Evolutionary conservation across 2,113 vertebrate genomes (phyloP).

Genomic region (Tylochromis polylepis): DNA sequence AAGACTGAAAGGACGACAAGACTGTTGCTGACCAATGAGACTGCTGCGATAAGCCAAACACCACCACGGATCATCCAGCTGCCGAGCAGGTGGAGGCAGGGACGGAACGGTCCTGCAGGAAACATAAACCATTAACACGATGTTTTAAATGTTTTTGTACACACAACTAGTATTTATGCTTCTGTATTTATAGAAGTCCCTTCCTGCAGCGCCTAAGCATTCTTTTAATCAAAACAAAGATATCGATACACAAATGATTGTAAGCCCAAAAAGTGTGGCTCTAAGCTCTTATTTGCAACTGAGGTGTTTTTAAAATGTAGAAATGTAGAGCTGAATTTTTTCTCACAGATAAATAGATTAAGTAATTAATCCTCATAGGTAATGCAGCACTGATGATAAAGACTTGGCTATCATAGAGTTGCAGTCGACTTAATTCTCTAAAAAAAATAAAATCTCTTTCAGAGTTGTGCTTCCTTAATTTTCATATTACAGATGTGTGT

Average conservation of each 20-base stretch:
- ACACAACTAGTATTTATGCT: not conserved
- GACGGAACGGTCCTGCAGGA: conserved; percentile 85
- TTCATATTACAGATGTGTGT: not conserved
- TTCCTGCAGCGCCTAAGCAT: not conserved
- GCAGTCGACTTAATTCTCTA: not conserved
- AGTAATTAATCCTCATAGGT: not conserved
- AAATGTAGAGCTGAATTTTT: not conserved
- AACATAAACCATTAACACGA: not conserved
- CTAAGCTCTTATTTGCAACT: not conserved
- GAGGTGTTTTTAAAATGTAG: not conserved
- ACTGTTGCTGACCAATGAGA: conserved; percentile 83
- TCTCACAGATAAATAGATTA: not conserved
- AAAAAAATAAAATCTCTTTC: not conserved
- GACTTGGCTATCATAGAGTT: not conserved
- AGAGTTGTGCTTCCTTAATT: not conserved
- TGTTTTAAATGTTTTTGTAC: not conserved
- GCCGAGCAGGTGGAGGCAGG: conserved; percentile 86
- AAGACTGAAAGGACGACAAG: conserved; percentile 82
- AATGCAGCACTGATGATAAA: not conserved
- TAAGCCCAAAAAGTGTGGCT: not conserved
- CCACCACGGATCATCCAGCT: conserved; percentile 89
- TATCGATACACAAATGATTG: not conserved
- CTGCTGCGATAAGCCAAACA: conserved; percentile 82
- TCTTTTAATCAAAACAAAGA: not conserved
- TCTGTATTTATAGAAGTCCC: not conserved